Conservation (phyloP, 1,140 invertebrate genomes). For the Ganaspis sp. region DNA sequence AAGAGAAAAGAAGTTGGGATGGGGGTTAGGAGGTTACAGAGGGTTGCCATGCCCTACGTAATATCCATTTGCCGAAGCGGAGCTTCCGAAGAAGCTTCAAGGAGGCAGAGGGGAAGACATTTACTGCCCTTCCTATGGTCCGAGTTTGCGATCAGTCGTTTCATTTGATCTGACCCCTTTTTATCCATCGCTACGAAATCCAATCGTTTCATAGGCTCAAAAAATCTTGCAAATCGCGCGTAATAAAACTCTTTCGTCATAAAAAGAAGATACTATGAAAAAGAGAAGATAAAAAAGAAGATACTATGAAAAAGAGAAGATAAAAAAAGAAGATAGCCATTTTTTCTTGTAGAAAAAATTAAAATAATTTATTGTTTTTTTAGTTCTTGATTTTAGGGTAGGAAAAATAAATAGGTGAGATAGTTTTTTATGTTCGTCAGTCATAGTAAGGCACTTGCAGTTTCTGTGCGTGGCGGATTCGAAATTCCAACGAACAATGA, state of each 20-base stretch:
- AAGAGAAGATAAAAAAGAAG: too few species aligned
- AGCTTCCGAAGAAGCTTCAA: conserved; percentile 3
- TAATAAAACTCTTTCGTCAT: conserved; percentile 19
- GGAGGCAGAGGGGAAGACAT: conserved; percentile 27
- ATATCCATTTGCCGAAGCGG: conserved; percentile 24
- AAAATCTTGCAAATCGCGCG: not conserved
- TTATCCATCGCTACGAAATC: conserved; percentile 13
- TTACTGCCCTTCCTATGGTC: conserved; percentile 38
- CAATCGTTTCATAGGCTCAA: conserved; percentile 22
- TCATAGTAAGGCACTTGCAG: conserved; percentile 66
- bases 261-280: too few species aligned
- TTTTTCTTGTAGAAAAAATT: too few species aligned
- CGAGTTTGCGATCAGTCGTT: conserved; percentile 43
- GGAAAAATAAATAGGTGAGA: not conserved
- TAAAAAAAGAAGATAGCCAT: too few species aligned
- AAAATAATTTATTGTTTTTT: conserved; percentile 30
- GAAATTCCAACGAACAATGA: conserved; percentile 61
- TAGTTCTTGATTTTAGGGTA: not conserved
- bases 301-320: too few species aligned
- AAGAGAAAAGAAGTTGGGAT: conserved; percentile 3
- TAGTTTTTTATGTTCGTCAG: conserved; percentile 53
- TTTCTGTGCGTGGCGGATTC: conserved; percentile 46
- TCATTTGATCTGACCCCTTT: conserved; percentile 40
- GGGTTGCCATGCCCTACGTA: conserved; percentile 23
- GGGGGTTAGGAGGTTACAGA: not conserved